Conservation (phyloP, 1,140 invertebrate species). For the Leptonema lineaticorne region DNA sequence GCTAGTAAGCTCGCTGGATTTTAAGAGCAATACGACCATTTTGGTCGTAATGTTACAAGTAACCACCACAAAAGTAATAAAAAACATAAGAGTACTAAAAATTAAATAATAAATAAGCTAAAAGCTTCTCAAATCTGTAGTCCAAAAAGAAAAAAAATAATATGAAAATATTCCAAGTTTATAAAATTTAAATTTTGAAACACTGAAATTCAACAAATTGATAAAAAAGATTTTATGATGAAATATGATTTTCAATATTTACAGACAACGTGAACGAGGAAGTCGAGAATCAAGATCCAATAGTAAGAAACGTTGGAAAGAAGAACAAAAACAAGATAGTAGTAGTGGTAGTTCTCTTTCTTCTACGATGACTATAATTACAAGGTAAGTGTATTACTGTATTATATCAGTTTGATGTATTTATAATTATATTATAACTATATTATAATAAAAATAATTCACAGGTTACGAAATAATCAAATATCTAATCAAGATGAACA, state of each 20-base stretch:
- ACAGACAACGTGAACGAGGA: conserved; percentile 48
- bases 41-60: too few species aligned
- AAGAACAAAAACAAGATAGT: conserved; percentile 46
- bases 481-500: conserved; percentile 32
- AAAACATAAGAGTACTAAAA: background rate
- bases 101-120: background rate
- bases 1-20: too few species aligned
- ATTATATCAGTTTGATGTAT: conserved; percentile 31
- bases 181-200: too few species aligned
- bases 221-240: too few species aligned
- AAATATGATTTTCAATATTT: too few species aligned
- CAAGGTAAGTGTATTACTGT: conserved; percentile 48
- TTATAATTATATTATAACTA: background rate
- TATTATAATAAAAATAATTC: background rate
- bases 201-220: too few species aligned
- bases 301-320: conserved; percentile 49
- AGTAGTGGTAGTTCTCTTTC: conserved; percentile 48
- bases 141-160: too few species aligned
- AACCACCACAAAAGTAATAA: too few species aligned
- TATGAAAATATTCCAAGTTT: too few species aligned
- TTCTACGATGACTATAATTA: conserved; percentile 56
- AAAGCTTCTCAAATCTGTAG: too few species aligned
- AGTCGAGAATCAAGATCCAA: conserved; percentile 45
- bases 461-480: conserved; percentile 38
- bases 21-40: too few species aligned